A percentile compares a stretch with the other conserved stretches of the same genome.
Conservation (phyloP, 2,113 vertebrate genomes). For the Pholis gunnellus region DNA sequence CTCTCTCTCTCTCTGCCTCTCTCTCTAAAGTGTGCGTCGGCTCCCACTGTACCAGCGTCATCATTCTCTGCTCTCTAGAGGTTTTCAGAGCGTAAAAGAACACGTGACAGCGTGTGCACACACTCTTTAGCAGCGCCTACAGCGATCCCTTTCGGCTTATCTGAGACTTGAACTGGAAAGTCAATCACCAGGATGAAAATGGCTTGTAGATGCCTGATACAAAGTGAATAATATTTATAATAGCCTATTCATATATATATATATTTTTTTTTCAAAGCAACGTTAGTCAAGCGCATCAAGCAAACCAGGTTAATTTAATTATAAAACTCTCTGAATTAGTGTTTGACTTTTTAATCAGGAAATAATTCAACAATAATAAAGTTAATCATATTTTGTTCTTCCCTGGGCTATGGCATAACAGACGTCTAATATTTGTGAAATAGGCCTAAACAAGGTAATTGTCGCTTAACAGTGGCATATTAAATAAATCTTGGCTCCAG, state of each 20-base stretch:
- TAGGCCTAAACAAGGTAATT: conserved; percentile 18
- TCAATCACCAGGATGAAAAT: conserved; percentile 54
- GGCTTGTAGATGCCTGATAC: conserved; percentile 37
- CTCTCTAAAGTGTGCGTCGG: conserved; percentile 52
- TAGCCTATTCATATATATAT: background rate
- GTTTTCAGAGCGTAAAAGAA: conserved; percentile 75
- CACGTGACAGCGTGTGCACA: conserved; percentile 78
- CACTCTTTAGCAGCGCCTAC: conserved; percentile 86
- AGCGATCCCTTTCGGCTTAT: conserved; percentile 89
- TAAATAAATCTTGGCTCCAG: conserved; percentile 68
- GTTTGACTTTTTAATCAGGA: background rate
- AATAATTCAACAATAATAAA: background rate
- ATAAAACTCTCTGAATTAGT: background rate
- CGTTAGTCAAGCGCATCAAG: background rate
- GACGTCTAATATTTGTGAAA: background rate
- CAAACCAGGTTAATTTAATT: background rate
- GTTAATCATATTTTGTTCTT: background rate
- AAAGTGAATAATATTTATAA: conserved; percentile 10
- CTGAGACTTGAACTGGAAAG: conserved; percentile 80
- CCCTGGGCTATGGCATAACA: background rate
- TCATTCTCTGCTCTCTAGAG: conserved; percentile 76
- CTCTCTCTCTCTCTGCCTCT: conserved; percentile 12
- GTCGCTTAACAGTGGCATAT: conserved; percentile 45
- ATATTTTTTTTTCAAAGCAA: background rate
- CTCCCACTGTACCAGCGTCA: conserved; percentile 77